These are phyloP conservation scores for Aphelenchoides bicaudatus DNA, from an alignment of 2,888 invertebrate species.

Conservation along the genomic window DNA sequence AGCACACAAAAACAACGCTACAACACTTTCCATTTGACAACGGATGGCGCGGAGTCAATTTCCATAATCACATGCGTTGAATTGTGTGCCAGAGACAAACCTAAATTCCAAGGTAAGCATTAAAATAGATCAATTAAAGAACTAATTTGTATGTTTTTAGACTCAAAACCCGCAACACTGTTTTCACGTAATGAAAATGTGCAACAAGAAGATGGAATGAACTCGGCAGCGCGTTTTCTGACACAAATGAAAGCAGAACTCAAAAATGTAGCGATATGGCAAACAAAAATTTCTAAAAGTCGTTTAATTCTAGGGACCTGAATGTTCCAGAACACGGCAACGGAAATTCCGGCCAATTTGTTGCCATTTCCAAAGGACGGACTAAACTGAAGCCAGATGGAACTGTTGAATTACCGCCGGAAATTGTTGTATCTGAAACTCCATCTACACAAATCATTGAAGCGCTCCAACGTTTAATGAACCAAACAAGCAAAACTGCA, in stretches of 20 bases:
- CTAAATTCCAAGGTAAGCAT: slow-evolving; percentile 8
- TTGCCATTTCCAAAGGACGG: background rate
- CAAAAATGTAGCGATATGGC: too few species aligned
- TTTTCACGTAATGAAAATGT: too few species aligned
- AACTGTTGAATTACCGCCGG: background rate
- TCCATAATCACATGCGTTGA: slow-evolving; percentile 44
- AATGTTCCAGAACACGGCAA: too few species aligned
- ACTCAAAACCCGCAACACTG: too few species aligned
- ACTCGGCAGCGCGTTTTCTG: too few species aligned
- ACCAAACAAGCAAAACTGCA: background rate
- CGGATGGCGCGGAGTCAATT: slow-evolving; percentile 30
- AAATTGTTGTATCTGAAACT: background rate
- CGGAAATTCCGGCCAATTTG: background rate
- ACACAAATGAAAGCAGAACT: too few species aligned
- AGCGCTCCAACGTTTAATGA: slow-evolving; percentile 8
- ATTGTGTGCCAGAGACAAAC: slow-evolving; percentile 28
- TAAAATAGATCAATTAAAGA: too few species aligned
- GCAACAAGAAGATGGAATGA: too few species aligned
- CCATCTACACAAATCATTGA: background rate
- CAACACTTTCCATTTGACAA: slow-evolving; percentile 36
- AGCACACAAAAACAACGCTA: slow-evolving; percentile 34
- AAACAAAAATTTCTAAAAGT: too few species aligned
- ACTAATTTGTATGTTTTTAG: too few species aligned
- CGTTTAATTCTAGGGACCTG: too few species aligned
- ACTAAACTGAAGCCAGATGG: background rate